Evolutionary conservation across 2,797 vertebrate genomes (phyloP).

Genomic region (Microctenopoma stevenorrisi): DNA sequence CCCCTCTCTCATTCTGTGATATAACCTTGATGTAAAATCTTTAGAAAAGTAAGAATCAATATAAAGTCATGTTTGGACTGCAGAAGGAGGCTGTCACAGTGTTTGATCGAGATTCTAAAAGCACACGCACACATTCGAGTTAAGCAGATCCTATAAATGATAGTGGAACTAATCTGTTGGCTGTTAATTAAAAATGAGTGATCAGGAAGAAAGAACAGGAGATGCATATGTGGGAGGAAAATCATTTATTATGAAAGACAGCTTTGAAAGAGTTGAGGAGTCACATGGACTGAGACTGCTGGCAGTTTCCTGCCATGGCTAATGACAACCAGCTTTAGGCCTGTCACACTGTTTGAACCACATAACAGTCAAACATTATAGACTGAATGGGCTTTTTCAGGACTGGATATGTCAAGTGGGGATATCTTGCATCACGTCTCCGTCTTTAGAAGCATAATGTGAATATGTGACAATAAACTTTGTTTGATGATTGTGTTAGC

Average conservation of each 20-base stretch:
- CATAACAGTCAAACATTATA: slow-evolving; percentile 16
- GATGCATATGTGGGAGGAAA: not conserved
- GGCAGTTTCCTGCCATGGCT: slow-evolving; percentile 22
- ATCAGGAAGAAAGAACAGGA: slow-evolving; percentile 28
- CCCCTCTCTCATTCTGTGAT: slow-evolving; percentile 27
- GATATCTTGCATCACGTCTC: not conserved
- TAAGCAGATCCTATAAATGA: slow-evolving; percentile 41
- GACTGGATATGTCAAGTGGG: slow-evolving; percentile 1
- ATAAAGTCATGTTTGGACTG: slow-evolving; percentile 43
- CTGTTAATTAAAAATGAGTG: slow-evolving; percentile 58
- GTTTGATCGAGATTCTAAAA: slow-evolving; percentile 45
- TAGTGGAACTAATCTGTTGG: slow-evolving; percentile 55
- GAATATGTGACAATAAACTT: slow-evolving; percentile 10
- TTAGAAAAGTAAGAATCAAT: slow-evolving; percentile 55
- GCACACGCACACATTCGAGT: slow-evolving; percentile 12
- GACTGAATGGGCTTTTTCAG: slow-evolving; percentile 25
- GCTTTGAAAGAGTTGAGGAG: slow-evolving; percentile 20
- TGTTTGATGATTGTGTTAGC: slow-evolving; percentile 4
- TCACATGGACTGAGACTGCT: slow-evolving; percentile 23
- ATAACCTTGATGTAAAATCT: slow-evolving; percentile 57
- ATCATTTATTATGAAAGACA: slow-evolving; percentile 17
- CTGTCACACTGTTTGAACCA: slow-evolving; percentile 33
- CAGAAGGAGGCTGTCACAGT: slow-evolving; percentile 39
- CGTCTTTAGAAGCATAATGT: slow-evolving; percentile 30
- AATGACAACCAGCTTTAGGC: slow-evolving; percentile 28